Percentiles rank a stretch among this genome's conserved stretches.
Evolutionary conservation across 2,888 invertebrate genomes (phyloP).

Genomic region (Trichopria drosophilae): DNA sequence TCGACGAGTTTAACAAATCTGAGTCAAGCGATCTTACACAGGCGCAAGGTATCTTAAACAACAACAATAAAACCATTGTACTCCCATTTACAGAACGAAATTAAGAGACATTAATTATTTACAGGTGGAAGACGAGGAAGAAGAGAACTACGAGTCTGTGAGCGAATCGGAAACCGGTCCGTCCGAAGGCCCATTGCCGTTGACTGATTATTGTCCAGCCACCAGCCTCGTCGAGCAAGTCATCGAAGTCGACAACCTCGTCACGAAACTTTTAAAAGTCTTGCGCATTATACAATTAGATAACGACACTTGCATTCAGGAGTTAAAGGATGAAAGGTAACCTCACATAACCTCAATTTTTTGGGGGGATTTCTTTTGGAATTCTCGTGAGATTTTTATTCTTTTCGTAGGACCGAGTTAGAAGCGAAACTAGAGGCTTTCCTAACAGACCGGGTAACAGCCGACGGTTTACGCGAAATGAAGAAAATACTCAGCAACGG

Average conservation of each 20-base stretch:
- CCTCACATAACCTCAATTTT: slow-evolving; percentile 17
- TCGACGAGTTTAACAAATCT: slow-evolving; percentile 71
- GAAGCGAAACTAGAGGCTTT: slow-evolving; percentile 50
- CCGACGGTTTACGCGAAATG: slow-evolving; percentile 42
- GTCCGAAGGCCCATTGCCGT: slow-evolving; percentile 53
- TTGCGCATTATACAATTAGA: slow-evolving; percentile 74
- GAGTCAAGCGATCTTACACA: slow-evolving; percentile 74
- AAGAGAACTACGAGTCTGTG: slow-evolving; percentile 52
- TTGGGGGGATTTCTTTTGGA: not conserved
- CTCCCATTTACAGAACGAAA: no score
- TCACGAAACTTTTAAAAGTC: slow-evolving; percentile 73
- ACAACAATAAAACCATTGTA: no score
- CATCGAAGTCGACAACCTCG: slow-evolving; percentile 74
- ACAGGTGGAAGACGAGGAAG: slow-evolving; percentile 55
- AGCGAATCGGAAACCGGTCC: slow-evolving; percentile 61
- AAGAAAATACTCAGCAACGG: slow-evolving; percentile 41
- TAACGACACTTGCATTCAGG: slow-evolving; percentile 69
- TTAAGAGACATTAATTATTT: slow-evolving; percentile 13
- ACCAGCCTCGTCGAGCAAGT: slow-evolving; percentile 72
- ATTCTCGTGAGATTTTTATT: not conserved
- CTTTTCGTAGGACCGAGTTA: slow-evolving; percentile 44
- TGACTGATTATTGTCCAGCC: slow-evolving; percentile 62
- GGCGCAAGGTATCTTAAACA: slow-evolving; percentile 64
- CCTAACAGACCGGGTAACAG: slow-evolving; percentile 43
- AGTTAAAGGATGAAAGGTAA: slow-evolving; percentile 69